These are phyloP conservation scores for Pygmarrhopalites habei DNA, from an alignment of 1,140 invertebrate genomes.

Conservation along the genomic window DNA sequence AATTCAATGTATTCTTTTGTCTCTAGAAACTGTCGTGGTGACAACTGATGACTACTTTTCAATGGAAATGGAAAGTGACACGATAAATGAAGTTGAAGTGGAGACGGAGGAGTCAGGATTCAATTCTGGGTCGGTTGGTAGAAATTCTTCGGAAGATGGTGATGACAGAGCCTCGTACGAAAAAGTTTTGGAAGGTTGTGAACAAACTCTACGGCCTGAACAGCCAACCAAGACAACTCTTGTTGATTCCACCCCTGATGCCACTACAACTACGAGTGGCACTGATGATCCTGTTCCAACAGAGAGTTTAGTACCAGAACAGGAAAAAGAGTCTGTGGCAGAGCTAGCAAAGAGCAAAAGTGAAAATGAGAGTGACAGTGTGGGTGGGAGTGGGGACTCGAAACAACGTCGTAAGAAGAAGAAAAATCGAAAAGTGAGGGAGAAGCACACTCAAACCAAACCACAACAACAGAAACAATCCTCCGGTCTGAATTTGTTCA, in stretches of 20 bases:
- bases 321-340: background rate
- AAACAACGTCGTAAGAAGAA: background rate
- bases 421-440: background rate
- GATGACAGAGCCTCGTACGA: too few relatives aligned
- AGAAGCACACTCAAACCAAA: constrained; percentile 9
- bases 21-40: background rate
- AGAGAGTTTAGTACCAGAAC: background rate
- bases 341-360: background rate
- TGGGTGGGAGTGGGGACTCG: background rate
- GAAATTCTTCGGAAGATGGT: too few relatives aligned
- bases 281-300: background rate
- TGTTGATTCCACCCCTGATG: background rate
- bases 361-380: background rate
- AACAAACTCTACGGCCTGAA: background rate
- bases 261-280: background rate
- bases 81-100: background rate
- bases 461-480: too few relatives aligned
- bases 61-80: background rate
- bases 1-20: too few relatives aligned
- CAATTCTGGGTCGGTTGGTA: background rate
- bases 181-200: background rate
- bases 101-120: background rate
- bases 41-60: background rate
- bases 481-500: background rate
- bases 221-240: too few relatives aligned